These are phyloP conservation scores for Nymphicus hollandicus DNA, from an alignment of 2,113 vertebrate species.

Conservation along the genomic window DNA sequence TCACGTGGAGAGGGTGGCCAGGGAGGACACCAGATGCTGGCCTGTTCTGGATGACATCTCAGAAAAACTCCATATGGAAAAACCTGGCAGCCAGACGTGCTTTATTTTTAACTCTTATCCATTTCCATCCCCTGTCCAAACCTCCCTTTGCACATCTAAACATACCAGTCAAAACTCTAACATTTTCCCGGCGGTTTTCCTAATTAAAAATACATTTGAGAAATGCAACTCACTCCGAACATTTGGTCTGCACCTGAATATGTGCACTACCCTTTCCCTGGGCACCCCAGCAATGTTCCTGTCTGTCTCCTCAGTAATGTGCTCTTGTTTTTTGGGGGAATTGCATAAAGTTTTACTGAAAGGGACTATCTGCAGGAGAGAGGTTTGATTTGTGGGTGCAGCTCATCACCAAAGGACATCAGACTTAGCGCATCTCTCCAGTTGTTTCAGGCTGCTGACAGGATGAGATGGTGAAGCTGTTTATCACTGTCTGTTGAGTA, in stretches of 20 bases:
- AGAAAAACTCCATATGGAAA: background rate
- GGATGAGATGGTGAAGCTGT: background rate
- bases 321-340: background rate
- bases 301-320: background rate
- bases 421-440: background rate
- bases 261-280: background rate
- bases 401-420: background rate
- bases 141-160: background rate
- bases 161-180: background rate
- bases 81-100: background rate
- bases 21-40: background rate
- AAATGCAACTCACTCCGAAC: background rate
- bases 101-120: background rate
- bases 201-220: background rate
- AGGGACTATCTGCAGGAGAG: background rate
- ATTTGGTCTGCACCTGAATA: background rate
- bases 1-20: background rate
- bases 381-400: background rate
- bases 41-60: background rate
- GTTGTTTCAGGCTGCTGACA: background rate
- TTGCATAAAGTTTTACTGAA: background rate
- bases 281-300: background rate
- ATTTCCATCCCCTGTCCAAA: background rate
- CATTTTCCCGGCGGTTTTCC: background rate
- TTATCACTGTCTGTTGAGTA: background rate